A percentile compares a stretch with the other conserved stretches of the same genome.
These are phyloP conservation scores for Mustela lutreola DNA, from an alignment of 2,113 vertebrate genomes.

Conservation along the genomic window DNA sequence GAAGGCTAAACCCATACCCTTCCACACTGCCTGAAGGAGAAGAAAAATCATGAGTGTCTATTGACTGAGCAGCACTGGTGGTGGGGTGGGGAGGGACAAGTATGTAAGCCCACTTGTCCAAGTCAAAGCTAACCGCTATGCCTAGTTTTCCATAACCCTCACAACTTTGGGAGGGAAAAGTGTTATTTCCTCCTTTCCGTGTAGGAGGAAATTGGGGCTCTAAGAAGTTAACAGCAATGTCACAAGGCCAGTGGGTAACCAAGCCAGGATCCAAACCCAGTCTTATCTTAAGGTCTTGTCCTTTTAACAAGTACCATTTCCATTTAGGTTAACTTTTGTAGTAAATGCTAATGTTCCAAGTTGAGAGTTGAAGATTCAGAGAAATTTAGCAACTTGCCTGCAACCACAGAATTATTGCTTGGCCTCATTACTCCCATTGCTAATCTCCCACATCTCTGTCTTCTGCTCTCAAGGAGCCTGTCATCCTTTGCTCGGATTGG, in stretches of 20 bases:
- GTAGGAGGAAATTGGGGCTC: conserved; percentile 10
- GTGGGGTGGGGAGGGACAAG: neutral
- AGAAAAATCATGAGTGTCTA: neutral
- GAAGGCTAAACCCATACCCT: neutral
- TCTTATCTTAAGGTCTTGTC: neutral
- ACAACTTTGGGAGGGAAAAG: neutral
- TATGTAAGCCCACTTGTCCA: neutral
- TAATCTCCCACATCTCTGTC: neutral
- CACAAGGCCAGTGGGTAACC: neutral
- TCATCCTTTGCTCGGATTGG: neutral
- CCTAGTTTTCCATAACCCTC: neutral
- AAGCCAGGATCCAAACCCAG: conserved; percentile 34
- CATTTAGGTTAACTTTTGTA: conserved; percentile 11
- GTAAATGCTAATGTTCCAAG: neutral
- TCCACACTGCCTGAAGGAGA: neutral
- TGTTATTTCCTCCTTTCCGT: neutral
- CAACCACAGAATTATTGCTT: neutral
- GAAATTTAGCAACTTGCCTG: conserved; percentile 19
- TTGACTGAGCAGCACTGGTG: neutral
- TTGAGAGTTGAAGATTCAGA: conserved; percentile 43
- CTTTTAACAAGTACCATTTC: neutral
- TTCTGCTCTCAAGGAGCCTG: neutral
- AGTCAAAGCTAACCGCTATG: neutral
- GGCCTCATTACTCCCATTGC: neutral
- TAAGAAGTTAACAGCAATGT: conserved; percentile 7